Base-by-base conservation (phyloP, 2,888 invertebrate genomes). In the Calameuta idolon region DNA sequence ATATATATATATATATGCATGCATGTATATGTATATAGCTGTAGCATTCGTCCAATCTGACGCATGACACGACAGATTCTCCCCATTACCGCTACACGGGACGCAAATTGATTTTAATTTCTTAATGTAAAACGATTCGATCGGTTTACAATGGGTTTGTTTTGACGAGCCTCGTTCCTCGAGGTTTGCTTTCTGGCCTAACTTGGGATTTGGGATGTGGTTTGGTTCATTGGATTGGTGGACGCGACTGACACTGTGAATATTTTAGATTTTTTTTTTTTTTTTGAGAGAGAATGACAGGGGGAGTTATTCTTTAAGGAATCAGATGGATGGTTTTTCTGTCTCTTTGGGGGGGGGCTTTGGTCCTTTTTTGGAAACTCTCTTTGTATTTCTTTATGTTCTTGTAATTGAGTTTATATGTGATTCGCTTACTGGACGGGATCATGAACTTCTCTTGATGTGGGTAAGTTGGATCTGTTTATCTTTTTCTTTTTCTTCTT, bases 21-120 rank as follows among this genome's bases (percentile, higher is more conserved):
- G 1, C 5, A 40, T 23, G 5, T 40, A 40, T 40, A 23, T 55
- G 30, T 34, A 34, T 69, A 77, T 79, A 77, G 79, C 79, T 77
- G 79, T 55, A 80, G 80, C 81, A 82, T 84, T 83, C 82, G 84
- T 84, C 84, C 86, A 86, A 87, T 87, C 86, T 85, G 86, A 86
- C 84, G 83, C 84, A 80, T 82, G 85, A 87, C 87, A 84, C 84
- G 85, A 87, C 85, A 82, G 81, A 83, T 84, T 79, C 82, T 79
- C 80, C 75, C 80, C 79, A 84, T 85, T 84, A 85, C 82, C 78
- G 81, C 79, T 82, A 81, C 81, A 84, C 71, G 80, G 77, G 34
- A 77, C 81, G 81, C 81, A 81, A 83, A 84, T 85, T 85, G 82
- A 83, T 83, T 84, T 84, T 84, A 85, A 84, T 84, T 81, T 78